Percentiles rank a stretch among this genome's conserved stretches.
These are phyloP conservation scores for Goniozus legneri DNA, from an alignment of 1,140 invertebrate genomes.

Conservation along the genomic window DNA sequence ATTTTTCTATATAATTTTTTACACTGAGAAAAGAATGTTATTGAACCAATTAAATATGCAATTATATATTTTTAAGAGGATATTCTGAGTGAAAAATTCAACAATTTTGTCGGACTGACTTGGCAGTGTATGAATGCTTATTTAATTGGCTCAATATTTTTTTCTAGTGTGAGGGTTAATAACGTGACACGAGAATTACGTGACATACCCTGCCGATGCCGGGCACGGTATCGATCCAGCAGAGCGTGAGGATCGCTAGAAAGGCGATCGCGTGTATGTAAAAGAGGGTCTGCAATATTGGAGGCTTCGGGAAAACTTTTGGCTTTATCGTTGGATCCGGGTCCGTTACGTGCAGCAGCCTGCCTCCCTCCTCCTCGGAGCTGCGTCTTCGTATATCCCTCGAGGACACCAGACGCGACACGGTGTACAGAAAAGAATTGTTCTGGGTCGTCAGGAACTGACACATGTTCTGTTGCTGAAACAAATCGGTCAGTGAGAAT, in stretches of 20 bases:
- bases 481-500: too few species aligned
- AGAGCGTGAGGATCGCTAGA: constrained; percentile 43
- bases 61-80: neutral
- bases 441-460: constrained; percentile 40
- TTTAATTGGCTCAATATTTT: too few species aligned
- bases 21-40: neutral
- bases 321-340: constrained; percentile 44
- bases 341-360: constrained; percentile 45
- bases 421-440: constrained; percentile 52
- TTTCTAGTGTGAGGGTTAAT: too few species aligned
- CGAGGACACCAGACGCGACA: constrained; percentile 52
- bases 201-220: constrained; percentile 51
- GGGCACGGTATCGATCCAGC: constrained; percentile 52
- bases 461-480: constrained; percentile 41
- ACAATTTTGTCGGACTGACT: too few species aligned
- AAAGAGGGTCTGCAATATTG: constrained; percentile 42
- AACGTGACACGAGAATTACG: too few species aligned
- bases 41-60: neutral
- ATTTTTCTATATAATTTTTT: too few species aligned
- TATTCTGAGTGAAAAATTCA: neutral
- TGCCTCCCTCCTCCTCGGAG: constrained; percentile 43
- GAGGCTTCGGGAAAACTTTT: constrained; percentile 43
- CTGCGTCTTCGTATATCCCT: constrained; percentile 42
- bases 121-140: too few species aligned
- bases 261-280: constrained; percentile 53